Conservation (phyloP, 2,888 invertebrate genomes). For the Sphaerophoria rueppellii region DNA sequence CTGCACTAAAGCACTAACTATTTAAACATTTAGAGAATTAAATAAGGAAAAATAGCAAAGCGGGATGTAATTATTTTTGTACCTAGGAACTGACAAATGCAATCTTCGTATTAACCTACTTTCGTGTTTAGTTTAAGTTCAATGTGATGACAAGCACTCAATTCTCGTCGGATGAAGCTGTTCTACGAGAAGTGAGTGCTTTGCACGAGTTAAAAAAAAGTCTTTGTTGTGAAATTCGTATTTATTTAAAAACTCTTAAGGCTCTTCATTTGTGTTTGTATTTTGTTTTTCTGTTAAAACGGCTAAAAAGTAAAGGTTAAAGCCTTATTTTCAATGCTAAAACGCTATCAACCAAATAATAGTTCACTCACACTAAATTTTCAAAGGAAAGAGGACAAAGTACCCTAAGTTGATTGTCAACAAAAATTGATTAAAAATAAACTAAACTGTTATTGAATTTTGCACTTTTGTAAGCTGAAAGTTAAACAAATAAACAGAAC, state of each 20-base stretch:
- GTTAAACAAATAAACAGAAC: slow-evolving; percentile 45
- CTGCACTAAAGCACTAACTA: not conserved
- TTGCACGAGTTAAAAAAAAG: not conserved
- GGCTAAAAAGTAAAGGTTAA: slow-evolving; percentile 2
- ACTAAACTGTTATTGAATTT: slow-evolving; percentile 60
- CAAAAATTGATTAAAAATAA: not conserved
- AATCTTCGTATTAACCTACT: slow-evolving; percentile 8
- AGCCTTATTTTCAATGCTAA: slow-evolving; percentile 29
- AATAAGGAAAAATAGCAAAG: slow-evolving; percentile 10
- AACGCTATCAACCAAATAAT: slow-evolving; percentile 65
- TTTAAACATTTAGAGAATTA: not conserved
- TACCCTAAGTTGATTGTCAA: slow-evolving; percentile 43
- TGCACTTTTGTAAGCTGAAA: slow-evolving; percentile 67
- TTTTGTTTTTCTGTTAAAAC: slow-evolving; percentile 4
- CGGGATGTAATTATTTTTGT: slow-evolving; percentile 49
- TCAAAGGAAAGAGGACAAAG: slow-evolving; percentile 3
- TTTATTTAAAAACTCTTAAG: not conserved
- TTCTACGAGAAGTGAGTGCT: too few species aligned
- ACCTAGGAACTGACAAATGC: slow-evolving; percentile 35
- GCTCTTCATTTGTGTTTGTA: not conserved
- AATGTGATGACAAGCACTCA: slow-evolving; percentile 13
- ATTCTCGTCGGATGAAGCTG: too few species aligned
- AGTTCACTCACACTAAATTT: slow-evolving; percentile 24
- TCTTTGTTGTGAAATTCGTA: not conserved
- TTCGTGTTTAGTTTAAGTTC: slow-evolving; percentile 40